These are phyloP conservation scores for Ditylenchus dipsaci DNA, from an alignment of 1,140 invertebrate genomes.

Conservation along the genomic window DNA sequence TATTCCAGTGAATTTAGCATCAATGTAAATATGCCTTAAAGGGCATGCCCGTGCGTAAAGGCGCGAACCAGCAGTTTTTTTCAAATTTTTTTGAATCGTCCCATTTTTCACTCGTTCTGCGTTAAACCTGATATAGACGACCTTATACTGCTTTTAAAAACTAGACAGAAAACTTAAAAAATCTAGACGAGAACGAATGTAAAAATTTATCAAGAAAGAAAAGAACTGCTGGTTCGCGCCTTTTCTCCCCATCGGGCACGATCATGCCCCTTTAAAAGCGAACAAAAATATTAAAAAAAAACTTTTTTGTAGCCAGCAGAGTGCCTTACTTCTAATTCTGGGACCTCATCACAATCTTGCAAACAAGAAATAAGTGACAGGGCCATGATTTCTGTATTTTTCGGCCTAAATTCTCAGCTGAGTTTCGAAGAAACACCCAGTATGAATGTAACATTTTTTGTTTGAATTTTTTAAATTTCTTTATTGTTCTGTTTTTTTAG, in stretches of 20 bases:
- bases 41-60: no score
- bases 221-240: no score
- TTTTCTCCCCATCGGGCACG: no score
- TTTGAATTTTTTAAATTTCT: not conserved
- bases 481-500: not conserved
- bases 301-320: not conserved
- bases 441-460: not conserved
- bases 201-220: no score
- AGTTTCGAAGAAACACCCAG: not conserved
- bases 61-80: no score
- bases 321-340: not conserved
- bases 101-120: no score
- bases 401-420: not conserved
- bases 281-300: not conserved
- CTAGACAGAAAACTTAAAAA: no score
- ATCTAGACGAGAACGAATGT: no score
- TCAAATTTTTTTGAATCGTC: no score
- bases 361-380: not conserved
- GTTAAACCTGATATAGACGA: no score
- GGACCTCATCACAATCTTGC: not conserved
- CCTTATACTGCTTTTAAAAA: no score
- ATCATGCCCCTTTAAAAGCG: no score
- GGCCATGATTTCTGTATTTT: not conserved
- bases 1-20: not conserved
- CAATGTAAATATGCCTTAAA: not conserved